A percentile compares a stretch with the other conserved stretches of the same genome.
These are phyloP conservation scores for Achatina immaculata DNA, from an alignment of 1,140 invertebrate species.

Conservation along the genomic window DNA sequence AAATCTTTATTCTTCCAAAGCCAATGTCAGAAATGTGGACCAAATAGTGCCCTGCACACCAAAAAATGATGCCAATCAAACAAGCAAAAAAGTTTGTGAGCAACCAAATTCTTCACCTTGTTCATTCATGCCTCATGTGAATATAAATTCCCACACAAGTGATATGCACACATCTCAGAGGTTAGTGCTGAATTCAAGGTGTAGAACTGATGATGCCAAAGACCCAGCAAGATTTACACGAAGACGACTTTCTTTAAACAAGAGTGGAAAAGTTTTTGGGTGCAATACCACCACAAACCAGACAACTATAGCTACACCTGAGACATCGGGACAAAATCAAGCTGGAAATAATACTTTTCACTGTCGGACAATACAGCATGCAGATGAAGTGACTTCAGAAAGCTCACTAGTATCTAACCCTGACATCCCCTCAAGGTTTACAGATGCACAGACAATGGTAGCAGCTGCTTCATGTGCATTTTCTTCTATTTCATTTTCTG, in stretches of 20 bases:
- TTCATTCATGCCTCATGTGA: background rate
- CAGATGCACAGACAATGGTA: no score
- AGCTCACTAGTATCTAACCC: no score
- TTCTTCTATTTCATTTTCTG: background rate
- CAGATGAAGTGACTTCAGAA: no score
- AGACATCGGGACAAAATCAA: background rate
- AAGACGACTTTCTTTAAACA: constrained; percentile 1
- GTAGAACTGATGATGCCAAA: background rate
- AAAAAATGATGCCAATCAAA: background rate
- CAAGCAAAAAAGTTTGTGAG: background rate
- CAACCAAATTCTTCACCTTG: background rate
- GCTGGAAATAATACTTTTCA: no score
- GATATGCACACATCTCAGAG: background rate
- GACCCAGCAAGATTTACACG: background rate
- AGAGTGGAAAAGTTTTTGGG: background rate
- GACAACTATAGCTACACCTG: background rate
- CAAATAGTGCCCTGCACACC: constrained; percentile 1
- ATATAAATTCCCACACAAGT: background rate
- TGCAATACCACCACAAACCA: background rate
- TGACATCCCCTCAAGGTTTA: no score
- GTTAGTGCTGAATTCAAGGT: background rate
- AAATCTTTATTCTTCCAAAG: background rate
- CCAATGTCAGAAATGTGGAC: background rate
- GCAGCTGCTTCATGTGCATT: background rate
- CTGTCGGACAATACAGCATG: no score